Conservation (phyloP, 2,797 vertebrate genomes). For the Acipenser oxyrinchus region DNA sequence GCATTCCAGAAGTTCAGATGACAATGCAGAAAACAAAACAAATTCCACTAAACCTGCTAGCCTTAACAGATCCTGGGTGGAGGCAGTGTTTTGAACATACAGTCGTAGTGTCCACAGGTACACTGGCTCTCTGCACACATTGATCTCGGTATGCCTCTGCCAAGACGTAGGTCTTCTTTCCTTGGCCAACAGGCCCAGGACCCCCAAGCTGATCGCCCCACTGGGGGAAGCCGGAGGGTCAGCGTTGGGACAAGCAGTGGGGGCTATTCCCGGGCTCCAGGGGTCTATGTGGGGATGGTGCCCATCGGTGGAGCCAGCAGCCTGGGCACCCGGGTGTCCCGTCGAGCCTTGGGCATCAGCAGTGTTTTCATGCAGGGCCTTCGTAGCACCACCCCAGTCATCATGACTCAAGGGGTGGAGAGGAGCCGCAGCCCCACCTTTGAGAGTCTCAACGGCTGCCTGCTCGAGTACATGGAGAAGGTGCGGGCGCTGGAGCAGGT, state of each 20-base stretch:
- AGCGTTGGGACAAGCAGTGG: constrained; percentile 32
- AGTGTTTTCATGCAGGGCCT: constrained; percentile 85
- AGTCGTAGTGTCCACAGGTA: constrained; percentile 27
- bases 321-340: constrained; percentile 74
- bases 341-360: constrained; percentile 84
- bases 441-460: constrained; percentile 66
- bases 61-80: constrained; percentile 39
- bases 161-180: constrained; percentile 72
- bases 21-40: constrained; percentile 51
- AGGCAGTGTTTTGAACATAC: constrained; percentile 14
- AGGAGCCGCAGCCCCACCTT: constrained; percentile 36
- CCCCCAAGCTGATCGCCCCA: constrained; percentile 40
- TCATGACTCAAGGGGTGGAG: constrained; percentile 48
- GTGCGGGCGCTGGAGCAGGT: constrained; percentile 76
- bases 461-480: constrained; percentile 86
- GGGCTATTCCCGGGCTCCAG: constrained; percentile 37
- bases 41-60: constrained; percentile 34
- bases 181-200: constrained; percentile 59
- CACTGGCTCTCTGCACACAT: constrained; percentile 31
- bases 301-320: constrained; percentile 51
- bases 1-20: constrained; percentile 70
- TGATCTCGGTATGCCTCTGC: constrained; percentile 67
- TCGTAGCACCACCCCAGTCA: constrained; percentile 62
- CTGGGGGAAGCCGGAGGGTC: constrained; percentile 39
- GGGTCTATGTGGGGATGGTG: constrained; percentile 57